Percentiles rank a stretch among this genome's conserved stretches.
phyloP scores from a whole-genome alignment of 1,140 invertebrate genomes.

The Tyrophagus putrescentiae region DNA sequence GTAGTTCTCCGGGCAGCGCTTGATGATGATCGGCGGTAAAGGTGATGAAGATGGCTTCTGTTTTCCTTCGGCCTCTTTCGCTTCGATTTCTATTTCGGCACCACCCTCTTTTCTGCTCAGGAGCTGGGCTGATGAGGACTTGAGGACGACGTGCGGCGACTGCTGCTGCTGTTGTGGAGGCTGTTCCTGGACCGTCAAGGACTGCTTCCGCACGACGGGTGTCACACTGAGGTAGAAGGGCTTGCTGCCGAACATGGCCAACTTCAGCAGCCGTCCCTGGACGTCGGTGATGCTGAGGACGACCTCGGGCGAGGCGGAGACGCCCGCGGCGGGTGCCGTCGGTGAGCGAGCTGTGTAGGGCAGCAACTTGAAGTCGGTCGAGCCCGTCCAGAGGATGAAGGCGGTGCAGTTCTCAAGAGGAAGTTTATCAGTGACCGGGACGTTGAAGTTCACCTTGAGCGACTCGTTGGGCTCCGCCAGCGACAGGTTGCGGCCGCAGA shows the following conservation, averaged over 20 bases:
- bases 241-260: neutral
- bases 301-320: neutral
- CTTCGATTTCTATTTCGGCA: too few relatives aligned
- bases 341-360: neutral
- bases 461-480: slow-evolving; percentile 2
- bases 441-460: neutral
- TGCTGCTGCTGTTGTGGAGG: too few relatives aligned
- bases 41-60: too few relatives aligned
- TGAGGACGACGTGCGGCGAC: too few relatives aligned
- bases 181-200: too few relatives aligned
- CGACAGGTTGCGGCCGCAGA: neutral
- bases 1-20: neutral
- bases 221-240: neutral
- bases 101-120: too few relatives aligned
- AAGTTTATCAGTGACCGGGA: too few relatives aligned
- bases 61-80: too few relatives aligned
- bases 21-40: neutral
- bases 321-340: neutral
- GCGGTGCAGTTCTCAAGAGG: neutral
- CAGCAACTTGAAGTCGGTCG: neutral
- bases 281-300: neutral
- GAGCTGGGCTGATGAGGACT: too few relatives aligned
- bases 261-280: neutral
- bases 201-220: neutral
- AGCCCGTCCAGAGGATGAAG: neutral